These are phyloP conservation scores for Smithornis capensis DNA, from an alignment of 2,113 vertebrate genomes.

Conservation along the genomic window DNA sequence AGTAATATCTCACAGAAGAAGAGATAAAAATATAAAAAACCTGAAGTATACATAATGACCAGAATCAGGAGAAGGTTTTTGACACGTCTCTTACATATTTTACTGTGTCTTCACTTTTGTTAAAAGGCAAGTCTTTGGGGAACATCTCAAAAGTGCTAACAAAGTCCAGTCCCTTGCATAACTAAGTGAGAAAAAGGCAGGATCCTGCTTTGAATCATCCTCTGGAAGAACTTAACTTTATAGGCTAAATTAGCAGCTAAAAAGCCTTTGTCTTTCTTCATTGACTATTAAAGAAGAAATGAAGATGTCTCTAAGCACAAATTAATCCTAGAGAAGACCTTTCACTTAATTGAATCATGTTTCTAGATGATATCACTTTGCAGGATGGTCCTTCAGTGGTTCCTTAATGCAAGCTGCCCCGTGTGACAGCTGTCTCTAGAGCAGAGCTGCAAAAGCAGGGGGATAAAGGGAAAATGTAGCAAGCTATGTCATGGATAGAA, in stretches of 20 bases:
- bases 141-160: neutral
- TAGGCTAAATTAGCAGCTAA: neutral
- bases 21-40: neutral
- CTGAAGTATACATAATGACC: neutral
- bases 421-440: neutral
- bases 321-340: constrained; percentile 6
- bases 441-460: neutral
- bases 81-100: neutral
- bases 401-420: neutral
- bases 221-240: neutral
- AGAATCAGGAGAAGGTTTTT: neutral
- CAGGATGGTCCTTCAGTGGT: neutral
- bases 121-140: neutral
- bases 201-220: neutral
- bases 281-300: neutral
- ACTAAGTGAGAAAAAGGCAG: neutral
- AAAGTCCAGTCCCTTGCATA: neutral
- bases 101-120: neutral
- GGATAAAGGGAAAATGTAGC: neutral
- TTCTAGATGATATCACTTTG: neutral
- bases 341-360: neutral
- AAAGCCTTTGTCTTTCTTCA: constrained; percentile 7
- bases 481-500: neutral
- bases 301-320: constrained; percentile 4
- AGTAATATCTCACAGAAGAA: neutral